Evolutionary conservation across 2,113 vertebrate genomes (phyloP).

Genomic region (Salvelinus fontinalis): DNA sequence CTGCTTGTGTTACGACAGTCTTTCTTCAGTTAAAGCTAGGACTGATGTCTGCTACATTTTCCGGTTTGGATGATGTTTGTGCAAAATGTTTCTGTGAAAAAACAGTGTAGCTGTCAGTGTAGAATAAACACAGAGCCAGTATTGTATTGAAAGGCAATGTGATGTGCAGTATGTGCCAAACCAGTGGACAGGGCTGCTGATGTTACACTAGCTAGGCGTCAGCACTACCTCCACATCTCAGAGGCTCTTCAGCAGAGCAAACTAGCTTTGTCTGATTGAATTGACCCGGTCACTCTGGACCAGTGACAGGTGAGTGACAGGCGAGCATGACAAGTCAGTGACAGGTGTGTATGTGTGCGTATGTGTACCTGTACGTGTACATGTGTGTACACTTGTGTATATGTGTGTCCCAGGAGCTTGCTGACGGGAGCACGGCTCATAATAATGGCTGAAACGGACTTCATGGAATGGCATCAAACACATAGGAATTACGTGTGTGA

Average conservation of each 20-base stretch:
- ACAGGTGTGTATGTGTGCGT: conserved; percentile 29
- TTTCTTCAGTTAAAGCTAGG: no score
- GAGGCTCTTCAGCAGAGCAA: conserved; percentile 54
- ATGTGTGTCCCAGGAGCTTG: neutral
- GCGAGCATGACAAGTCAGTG: conserved; percentile 53
- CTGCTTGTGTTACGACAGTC: no score
- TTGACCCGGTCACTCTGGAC: conserved; percentile 62
- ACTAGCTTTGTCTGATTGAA: conserved; percentile 63
- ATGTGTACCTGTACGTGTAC: neutral
- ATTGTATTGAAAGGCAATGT: neutral
- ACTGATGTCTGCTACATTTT: no score
- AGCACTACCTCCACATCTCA: conserved; percentile 7
- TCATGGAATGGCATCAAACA: no score
- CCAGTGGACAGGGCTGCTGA: neutral
- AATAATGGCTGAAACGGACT: neutral
- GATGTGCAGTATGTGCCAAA: neutral
- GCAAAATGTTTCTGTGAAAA: no score
- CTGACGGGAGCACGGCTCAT: no score
- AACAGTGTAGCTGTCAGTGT: neutral
- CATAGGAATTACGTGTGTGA: no score
- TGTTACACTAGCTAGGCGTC: neutral
- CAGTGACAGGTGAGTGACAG: conserved; percentile 65
- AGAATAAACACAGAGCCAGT: neutral
- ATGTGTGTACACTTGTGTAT: conserved; percentile 6
- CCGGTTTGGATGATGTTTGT: no score